Base-by-base conservation (phyloP, 2,113 vertebrate genomes). In the Bujurquina vittata region DNA sequence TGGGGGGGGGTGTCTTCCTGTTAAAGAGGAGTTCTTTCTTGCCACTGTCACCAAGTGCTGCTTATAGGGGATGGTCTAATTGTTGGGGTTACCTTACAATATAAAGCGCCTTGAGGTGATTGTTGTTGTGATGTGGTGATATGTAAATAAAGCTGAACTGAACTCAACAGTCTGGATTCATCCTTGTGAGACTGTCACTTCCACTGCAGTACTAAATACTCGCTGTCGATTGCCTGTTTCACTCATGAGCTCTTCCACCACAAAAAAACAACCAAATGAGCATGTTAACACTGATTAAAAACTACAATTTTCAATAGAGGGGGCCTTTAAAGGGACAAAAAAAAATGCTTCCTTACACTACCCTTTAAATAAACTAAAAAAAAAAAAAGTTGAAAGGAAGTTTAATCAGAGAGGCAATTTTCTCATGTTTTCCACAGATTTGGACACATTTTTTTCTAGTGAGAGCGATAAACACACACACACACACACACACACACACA, bases 401-500 rank as follows among this genome's bases (percentile, higher is more conserved):
- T 52, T 10, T 52, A 46, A 75, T 63, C 61, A 79, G 31, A 89
- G 76, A 62, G 17, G 59, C 62, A 10, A 57, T 81, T 63, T 75
- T 79, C 20, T 55, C 55, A 57, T 58, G 79, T 80, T 90, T 84
- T 43, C 57, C 23, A 80, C 63, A 85, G 62, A 91, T 72, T 85
- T n/a, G 12, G 80, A 78, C 69, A 61, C 17, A 67, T 85, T 80
- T 80, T 82, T 37, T 52, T 52, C 46, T 14, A 8, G 60, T n/a
- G 61, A 60, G 61, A 56, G 40, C 52, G 40, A 60, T 31, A 72
- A 72, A 72, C 35, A 69, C 23, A 52, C 17, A 72, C 46, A 49
- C 12, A 46, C 43, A 46, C 12, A 46, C 9, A 20, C 52, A 54
- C 3, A 52, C 15, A 80, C 40, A 33, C 26, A 57, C 18, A 29